Evolutionary conservation across 2,888 invertebrate genomes (phyloP).

Genomic region (Lasioglossum pauxillum): DNA sequence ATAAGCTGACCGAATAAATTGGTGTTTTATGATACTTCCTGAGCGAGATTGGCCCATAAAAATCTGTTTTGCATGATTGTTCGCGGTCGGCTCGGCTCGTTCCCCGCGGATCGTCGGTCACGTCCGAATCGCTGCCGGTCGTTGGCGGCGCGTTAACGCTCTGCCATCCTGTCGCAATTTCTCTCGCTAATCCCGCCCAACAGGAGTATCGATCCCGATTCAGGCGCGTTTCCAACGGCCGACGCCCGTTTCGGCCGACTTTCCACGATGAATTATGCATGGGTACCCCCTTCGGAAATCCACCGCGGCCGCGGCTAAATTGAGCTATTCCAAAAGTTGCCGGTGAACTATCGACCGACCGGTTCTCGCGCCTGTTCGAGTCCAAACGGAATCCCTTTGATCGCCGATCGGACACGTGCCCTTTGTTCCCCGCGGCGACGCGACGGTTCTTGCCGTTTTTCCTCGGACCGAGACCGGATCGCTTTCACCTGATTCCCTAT

Average conservation of each 20-base stretch:
- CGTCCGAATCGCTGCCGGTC: conserved; percentile 7
- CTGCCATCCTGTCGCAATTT: conserved; percentile 42
- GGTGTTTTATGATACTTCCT: neutral
- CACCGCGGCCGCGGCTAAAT: conserved; percentile 33
- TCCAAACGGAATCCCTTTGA: conserved; percentile 33
- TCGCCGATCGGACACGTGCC: conserved; percentile 22
- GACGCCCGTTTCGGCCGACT: conserved; percentile 42
- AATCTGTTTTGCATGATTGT: conserved; percentile 12
- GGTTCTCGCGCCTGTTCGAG: neutral
- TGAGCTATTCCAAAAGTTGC: conserved; percentile 49
- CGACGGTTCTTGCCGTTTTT: conserved; percentile 17
- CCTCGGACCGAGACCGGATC: neutral
- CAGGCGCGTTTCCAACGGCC: neutral
- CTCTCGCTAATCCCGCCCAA: conserved; percentile 31
- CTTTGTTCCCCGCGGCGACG: conserved; percentile 22
- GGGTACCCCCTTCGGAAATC: conserved; percentile 32
- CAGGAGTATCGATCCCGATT: conserved; percentile 43
- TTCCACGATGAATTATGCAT: conserved; percentile 54
- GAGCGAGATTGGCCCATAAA: conserved; percentile 1
- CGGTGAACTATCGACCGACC: conserved; percentile 35
- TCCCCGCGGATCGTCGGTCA: neutral
- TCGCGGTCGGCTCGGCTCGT: neutral
- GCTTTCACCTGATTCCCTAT: conserved; percentile 1
- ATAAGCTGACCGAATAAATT: neutral
- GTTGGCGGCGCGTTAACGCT: conserved; percentile 14